Evolutionary conservation across 2,888 invertebrate genomes (phyloP).

Genomic region (Hypomecis atomaria): DNA sequence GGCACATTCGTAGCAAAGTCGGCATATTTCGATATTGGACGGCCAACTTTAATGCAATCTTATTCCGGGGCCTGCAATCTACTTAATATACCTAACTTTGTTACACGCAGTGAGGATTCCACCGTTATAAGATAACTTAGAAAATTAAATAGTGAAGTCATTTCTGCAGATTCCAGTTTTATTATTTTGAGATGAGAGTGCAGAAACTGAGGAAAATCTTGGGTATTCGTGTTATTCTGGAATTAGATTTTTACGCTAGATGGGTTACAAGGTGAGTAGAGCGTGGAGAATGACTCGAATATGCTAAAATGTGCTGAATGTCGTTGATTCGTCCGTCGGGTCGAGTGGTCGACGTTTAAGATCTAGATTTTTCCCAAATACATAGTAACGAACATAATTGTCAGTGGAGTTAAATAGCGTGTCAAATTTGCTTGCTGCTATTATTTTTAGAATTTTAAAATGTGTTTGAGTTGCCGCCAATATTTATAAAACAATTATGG

Average conservation of each 20-base stretch:
- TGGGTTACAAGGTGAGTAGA: constrained; percentile 11
- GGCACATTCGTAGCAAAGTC: constrained; percentile 62
- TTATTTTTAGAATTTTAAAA: no score
- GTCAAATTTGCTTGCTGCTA: no score
- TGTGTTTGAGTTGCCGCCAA: no score
- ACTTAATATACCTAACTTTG: constrained; percentile 50
- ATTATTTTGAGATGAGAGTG: constrained; percentile 41
- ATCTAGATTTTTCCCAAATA: no score
- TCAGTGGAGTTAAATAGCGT: no score
- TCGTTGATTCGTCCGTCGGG: background rate
- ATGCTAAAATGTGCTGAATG: background rate
- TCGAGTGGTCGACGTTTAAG: background rate
- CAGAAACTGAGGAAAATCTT: constrained; percentile 26
- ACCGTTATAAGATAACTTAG: constrained; percentile 39
- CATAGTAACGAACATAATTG: no score
- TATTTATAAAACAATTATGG: no score
- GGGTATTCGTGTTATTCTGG: constrained; percentile 15
- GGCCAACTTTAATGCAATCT: constrained; percentile 65
- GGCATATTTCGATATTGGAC: constrained; percentile 71
- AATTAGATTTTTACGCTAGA: constrained; percentile 22
- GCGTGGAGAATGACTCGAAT: constrained; percentile 5
- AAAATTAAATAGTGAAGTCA: constrained; percentile 40
- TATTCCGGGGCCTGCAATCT: constrained; percentile 59
- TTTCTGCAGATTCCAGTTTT: constrained; percentile 38
- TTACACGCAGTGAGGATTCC: constrained; percentile 37